Percentiles rank a stretch among this genome's conserved stretches.
phyloP scores from a whole-genome alignment of 2,888 invertebrate genomes.

The Eristalis tenax region DNA sequence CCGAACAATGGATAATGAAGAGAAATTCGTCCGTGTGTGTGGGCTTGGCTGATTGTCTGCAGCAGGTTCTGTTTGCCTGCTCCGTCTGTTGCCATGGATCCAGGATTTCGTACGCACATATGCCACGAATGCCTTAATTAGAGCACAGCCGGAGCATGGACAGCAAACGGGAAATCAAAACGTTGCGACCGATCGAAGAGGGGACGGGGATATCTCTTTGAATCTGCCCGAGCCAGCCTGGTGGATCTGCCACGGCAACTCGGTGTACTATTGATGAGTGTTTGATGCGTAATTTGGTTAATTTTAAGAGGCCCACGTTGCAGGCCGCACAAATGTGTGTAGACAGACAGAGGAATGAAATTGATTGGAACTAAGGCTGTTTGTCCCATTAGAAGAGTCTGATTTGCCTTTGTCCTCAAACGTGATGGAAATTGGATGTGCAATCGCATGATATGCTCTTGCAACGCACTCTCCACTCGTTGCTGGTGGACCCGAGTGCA shows the following conservation, averaged over 20 bases:
- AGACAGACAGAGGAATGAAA: neutral
- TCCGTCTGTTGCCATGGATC: neutral
- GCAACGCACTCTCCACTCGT: too few relatives aligned
- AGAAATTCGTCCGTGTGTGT: slow-evolving; percentile 13
- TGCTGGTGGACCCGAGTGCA: too few relatives aligned
- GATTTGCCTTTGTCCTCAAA: too few relatives aligned
- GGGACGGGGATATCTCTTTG: neutral
- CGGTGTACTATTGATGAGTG: neutral
- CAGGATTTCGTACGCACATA: too few relatives aligned
- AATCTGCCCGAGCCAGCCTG: neutral
- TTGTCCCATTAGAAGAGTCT: too few relatives aligned
- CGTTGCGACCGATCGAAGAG: neutral
- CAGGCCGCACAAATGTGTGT: neutral
- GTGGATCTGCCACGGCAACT: neutral
- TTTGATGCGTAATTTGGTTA: slow-evolving; percentile 1
- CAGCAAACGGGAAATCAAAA: neutral
- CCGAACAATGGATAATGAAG: slow-evolving; percentile 32
- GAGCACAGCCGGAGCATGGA: neutral
- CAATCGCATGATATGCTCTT: too few relatives aligned
- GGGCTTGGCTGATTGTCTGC: neutral
- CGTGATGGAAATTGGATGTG: too few relatives aligned
- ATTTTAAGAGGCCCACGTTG: neutral
- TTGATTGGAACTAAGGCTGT: neutral
- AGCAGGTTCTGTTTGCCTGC: neutral
- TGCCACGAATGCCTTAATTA: neutral